Base-by-base conservation (phyloP, 2,113 vertebrate species). In the Bujurquina vittata region DNA sequence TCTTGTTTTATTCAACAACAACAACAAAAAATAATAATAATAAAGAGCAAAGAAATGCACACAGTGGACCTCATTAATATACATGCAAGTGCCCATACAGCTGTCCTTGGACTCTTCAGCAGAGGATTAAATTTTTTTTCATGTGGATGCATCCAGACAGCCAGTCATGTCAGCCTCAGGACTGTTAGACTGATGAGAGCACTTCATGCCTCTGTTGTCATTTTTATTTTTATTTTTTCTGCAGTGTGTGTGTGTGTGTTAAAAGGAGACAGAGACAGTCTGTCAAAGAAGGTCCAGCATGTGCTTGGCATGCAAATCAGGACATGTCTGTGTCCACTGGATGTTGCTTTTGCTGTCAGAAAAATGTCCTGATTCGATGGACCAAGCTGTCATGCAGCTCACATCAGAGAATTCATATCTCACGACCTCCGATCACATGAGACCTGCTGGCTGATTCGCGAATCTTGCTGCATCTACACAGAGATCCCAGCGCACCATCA, bases 301-400 rank as follows among this genome's bases (percentile, higher is more conserved):
- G 56, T 58, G 61, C 56, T 5, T 49, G 29, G 74, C 60, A 23
- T 88, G 85, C 62, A 82, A 80, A 91, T 87, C 72, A 80, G 60
- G 83, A 74, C 49, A 80, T 78, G 69, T 84, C 79, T 87, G 82
- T 58, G 81, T 69, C 83, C 74, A 15, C 75, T 63, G 46, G 85
- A 61, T 83, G 76, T 59, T 57, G 58, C 77, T 72, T 69, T 72
- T 20, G 8, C 75, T 80, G 56, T 90, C 80, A 67, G 43, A 52
- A 18, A 22, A 84, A 57, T 77, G 74, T 72, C 18, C 72, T 74
- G 63, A 83, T 76, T 81, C 20, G 1, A 49, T 56, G 35, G 54
- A 86, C 75, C 35, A 43, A 54, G 29, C 65, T 33, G 33, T 87
- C 85, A 77, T 18, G n/a, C 84, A 61, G 62, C 4, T 4, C 55